These are phyloP conservation scores for Rhagoletis zephyria DNA, from an alignment of 1,140 invertebrate species.

Conservation along the genomic window DNA sequence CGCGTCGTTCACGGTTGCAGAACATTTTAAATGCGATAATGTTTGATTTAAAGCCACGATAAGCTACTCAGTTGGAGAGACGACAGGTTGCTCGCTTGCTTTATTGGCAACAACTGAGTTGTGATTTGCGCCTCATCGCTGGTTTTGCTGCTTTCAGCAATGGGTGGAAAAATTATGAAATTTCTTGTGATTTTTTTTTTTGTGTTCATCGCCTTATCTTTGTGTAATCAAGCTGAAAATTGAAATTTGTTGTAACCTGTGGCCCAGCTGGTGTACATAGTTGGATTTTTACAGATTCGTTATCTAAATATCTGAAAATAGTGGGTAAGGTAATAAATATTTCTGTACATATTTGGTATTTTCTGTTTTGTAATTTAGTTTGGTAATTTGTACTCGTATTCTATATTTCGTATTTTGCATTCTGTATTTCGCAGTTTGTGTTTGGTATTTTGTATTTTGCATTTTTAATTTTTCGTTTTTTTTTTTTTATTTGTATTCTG, in stretches of 20 bases:
- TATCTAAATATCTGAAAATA: too few species aligned
- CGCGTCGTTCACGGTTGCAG: slow-evolving; percentile 6
- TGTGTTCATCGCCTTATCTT: not conserved
- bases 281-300: too few species aligned
- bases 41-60: slow-evolving; percentile 20
- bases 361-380: too few species aligned
- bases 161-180: slow-evolving; percentile 34
- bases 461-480: too few species aligned
- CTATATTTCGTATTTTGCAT: too few species aligned
- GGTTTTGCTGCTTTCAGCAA: not conserved
- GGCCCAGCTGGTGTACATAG: too few species aligned
- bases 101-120: not conserved
- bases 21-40: slow-evolving; percentile 41
- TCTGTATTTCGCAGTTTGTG: too few species aligned
- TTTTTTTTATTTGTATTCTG: too few species aligned
- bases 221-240: slow-evolving; percentile 49
- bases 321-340: too few species aligned
- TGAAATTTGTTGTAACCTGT: slow-evolving; percentile 28
- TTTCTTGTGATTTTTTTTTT: slow-evolving; percentile 9
- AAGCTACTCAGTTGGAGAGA: slow-evolving; percentile 9
- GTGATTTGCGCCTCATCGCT: not conserved
- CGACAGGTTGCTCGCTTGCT: not conserved
- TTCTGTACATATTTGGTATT: too few species aligned
- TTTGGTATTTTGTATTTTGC: too few species aligned
- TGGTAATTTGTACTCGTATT: too few species aligned